phyloP scores from a whole-genome alignment of 1,140 invertebrate genomes.

The Triops cancriformis region DNA sequence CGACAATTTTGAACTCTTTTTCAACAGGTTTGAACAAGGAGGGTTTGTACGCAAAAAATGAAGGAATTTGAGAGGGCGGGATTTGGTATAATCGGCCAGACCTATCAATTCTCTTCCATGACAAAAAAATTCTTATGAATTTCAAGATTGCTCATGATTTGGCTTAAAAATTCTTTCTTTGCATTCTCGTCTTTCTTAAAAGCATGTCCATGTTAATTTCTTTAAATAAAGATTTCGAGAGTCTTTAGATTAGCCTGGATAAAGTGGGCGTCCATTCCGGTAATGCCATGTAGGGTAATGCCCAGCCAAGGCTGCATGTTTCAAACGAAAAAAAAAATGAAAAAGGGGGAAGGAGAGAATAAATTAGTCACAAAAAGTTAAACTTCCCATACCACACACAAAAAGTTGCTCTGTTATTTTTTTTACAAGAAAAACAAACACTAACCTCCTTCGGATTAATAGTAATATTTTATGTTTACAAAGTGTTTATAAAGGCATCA shows the following conservation, averaged over 20 bases:
- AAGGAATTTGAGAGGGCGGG: not conserved
- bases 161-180: no score
- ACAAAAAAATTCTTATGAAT: not conserved
- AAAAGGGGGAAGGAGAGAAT: not conserved
- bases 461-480: no score
- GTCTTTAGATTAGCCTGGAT: not conserved
- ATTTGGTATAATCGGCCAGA: slow-evolving; percentile 2
- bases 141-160: no score
- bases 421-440: no score
- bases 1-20: not conserved
- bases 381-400: no score
- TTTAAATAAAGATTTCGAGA: not conserved
- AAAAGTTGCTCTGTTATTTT: no score
- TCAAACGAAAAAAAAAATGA: not conserved
- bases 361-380: not conserved
- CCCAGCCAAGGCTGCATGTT: slow-evolving; percentile 8
- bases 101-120: not conserved
- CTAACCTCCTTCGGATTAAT: no score
- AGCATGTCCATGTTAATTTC: not conserved
- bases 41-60: slow-evolving; percentile 5
- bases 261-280: slow-evolving; percentile 8
- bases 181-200: not conserved
- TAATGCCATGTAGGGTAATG: slow-evolving; percentile 1
- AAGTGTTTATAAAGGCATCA: no score
- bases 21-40: not conserved